These are phyloP conservation scores for Cylindroiulus punctatus DNA, from an alignment of 2,888 invertebrate genomes.

Conservation along the genomic window DNA sequence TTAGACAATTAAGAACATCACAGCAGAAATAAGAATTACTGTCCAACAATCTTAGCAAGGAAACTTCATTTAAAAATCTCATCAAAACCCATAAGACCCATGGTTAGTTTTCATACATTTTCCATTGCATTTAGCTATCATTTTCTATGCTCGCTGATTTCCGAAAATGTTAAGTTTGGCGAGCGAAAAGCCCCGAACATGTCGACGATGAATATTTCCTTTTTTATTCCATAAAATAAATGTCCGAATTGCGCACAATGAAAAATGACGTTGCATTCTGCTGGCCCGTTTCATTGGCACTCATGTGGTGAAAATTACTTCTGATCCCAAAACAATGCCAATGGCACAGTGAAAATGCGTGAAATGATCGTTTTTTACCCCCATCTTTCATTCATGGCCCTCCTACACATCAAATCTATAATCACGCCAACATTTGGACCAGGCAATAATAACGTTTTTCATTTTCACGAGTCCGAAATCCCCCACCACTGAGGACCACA, in stretches of 20 bases:
- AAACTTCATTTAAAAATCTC: too few relatives aligned
- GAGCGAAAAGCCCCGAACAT: not conserved
- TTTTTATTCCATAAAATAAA: not conserved
- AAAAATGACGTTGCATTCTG: conserved; percentile 50
- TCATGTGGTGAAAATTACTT: conserved; percentile 53
- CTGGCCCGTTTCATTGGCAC: conserved; percentile 50
- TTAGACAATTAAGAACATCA: too few relatives aligned
- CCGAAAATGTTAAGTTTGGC: not conserved
- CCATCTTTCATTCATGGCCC: conserved; percentile 38
- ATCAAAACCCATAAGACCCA: too few relatives aligned
- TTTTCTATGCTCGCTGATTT: not conserved
- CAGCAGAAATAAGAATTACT: too few relatives aligned
- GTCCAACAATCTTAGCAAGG: too few relatives aligned
- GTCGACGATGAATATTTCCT: not conserved
- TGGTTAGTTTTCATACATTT: too few relatives aligned
- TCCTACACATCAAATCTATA: conserved; percentile 37
- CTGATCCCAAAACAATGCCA: conserved; percentile 43
- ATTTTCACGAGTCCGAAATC: not conserved
- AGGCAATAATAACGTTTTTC: not conserved
- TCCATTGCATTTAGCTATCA: not conserved
- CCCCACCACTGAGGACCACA: conserved; percentile 1
- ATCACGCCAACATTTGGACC: conserved; percentile 31
- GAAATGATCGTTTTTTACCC: conserved; percentile 22
- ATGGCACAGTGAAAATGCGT: conserved; percentile 40
- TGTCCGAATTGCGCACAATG: conserved; percentile 24